Conservation (phyloP, 2,113 vertebrate species). For the Psilopogon haemacephalus region DNA sequence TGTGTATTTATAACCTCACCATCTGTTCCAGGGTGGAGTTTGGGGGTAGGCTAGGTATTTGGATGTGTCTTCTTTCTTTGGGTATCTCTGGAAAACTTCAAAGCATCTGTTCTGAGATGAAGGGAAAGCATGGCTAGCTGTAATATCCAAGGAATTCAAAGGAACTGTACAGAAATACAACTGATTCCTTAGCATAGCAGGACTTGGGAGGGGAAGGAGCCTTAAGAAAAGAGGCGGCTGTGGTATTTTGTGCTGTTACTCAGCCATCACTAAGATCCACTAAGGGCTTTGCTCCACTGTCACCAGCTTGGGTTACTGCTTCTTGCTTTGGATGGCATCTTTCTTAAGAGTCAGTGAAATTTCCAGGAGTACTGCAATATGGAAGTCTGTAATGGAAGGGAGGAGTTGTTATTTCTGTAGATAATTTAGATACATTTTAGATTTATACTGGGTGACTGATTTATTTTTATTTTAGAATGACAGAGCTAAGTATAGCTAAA, state of each 20-base stretch:
- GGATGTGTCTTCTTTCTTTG: constrained; percentile 14
- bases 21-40: constrained; percentile 51
- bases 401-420: background rate
- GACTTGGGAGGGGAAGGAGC: background rate
- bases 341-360: background rate
- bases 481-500: background rate
- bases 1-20: background rate
- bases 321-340: background rate
- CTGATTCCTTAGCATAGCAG: background rate
- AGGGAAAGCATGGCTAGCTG: background rate
- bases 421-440: background rate
- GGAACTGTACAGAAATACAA: constrained; percentile 13
- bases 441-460: background rate
- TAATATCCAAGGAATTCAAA: background rate
- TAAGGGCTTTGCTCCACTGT: background rate
- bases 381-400: background rate
- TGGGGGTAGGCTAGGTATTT: constrained; percentile 14
- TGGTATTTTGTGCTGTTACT: background rate
- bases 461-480: background rate
- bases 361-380: background rate
- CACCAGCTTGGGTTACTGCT: background rate
- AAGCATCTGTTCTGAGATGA: constrained; percentile 9
- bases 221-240: background rate
- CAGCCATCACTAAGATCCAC: background rate
- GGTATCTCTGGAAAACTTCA: constrained; percentile 22